Evolutionary conservation across 2,797 vertebrate genomes (phyloP).

Genomic region (Linurgus olivaceus): DNA sequence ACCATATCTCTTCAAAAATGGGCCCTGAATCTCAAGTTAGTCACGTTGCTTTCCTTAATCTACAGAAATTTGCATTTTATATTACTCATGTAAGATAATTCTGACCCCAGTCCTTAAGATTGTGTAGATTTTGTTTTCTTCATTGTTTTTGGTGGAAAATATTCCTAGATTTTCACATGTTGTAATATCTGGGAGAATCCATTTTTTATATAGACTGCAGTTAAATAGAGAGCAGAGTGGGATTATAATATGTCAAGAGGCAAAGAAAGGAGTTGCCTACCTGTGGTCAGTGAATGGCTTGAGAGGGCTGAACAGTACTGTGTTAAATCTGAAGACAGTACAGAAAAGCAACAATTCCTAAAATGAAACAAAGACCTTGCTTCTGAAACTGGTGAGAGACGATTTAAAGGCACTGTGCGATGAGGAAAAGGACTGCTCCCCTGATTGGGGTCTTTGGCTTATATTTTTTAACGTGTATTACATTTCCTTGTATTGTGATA

Average conservation of each 20-base stretch:
- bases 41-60: background rate
- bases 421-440: background rate
- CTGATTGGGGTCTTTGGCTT: background rate
- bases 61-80: background rate
- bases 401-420: background rate
- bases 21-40: background rate
- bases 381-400: background rate
- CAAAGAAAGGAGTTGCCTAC: background rate
- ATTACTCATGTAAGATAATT: background rate
- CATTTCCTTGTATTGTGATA: background rate
- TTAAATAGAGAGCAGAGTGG: background rate
- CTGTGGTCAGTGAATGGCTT: background rate
- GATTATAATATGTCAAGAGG: background rate
- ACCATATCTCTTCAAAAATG: background rate
- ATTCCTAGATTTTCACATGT: background rate
- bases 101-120: background rate
- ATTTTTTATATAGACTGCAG: background rate
- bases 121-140: background rate
- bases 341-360: background rate
- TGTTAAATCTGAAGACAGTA: background rate
- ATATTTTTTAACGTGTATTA: fast-evolving
- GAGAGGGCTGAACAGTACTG: constrained; percentile 5
- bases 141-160: background rate
- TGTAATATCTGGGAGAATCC: background rate
- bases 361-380: background rate